These are phyloP conservation scores for Epinotia bilunana DNA, from an alignment of 2,888 invertebrate species.

Conservation along the genomic window DNA sequence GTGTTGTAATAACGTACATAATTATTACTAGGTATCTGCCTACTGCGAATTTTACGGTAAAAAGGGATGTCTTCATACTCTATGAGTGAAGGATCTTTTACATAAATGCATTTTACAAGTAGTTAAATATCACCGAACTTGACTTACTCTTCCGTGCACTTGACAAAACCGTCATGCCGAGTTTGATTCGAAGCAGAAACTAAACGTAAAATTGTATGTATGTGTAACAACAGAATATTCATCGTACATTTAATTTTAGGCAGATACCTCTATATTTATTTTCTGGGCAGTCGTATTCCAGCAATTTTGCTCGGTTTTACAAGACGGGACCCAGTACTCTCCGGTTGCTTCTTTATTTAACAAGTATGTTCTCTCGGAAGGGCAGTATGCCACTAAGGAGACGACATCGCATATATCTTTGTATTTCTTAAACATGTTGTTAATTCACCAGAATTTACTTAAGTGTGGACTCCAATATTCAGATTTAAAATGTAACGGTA, in stretches of 20 bases:
- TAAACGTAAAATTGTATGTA: background rate
- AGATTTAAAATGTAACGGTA: background rate
- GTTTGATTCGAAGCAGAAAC: conserved; percentile 1
- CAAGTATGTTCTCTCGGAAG: conserved; percentile 63
- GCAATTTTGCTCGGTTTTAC: conserved; percentile 68
- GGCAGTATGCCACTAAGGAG: conserved; percentile 69
- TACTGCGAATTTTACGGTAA: too few species aligned
- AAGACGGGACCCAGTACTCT: conserved; percentile 72
- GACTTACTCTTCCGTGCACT: background rate
- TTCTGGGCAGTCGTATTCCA: conserved; percentile 72
- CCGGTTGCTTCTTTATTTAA: conserved; percentile 67
- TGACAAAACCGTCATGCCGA: background rate
- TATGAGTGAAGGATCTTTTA: too few species aligned
- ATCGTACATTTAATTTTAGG: background rate
- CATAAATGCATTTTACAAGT: too few species aligned
- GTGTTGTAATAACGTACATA: too few species aligned
- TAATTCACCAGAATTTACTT: conserved; percentile 7
- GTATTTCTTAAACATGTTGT: conserved; percentile 69
- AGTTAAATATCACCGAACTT: background rate
- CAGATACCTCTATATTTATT: conserved; percentile 66
- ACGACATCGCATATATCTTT: conserved; percentile 70
- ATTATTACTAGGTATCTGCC: too few species aligned
- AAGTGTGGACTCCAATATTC: background rate
- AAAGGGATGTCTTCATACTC: too few species aligned
- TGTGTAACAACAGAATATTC: background rate